Percentiles rank a stretch among this genome's conserved stretches.
phyloP scores from a whole-genome alignment of 2,888 invertebrate species.

The Pecten maximus region DNA sequence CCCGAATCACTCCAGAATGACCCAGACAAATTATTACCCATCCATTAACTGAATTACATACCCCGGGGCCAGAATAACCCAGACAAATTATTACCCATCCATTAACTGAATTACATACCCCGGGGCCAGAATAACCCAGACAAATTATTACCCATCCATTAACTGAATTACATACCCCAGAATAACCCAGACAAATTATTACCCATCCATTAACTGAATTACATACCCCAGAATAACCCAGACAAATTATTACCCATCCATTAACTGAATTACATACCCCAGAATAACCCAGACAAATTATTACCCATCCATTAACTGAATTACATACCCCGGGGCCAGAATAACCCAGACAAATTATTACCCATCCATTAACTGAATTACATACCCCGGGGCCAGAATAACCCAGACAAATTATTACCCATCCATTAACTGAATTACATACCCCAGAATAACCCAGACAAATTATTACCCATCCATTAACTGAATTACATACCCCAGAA shows the following conservation, averaged over 20 bases:
- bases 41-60: not conserved
- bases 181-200: conserved; percentile 1
- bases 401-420: not conserved
- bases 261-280: not conserved
- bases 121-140: not conserved
- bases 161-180: not conserved
- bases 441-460: not conserved
- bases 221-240: not conserved
- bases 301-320: not conserved
- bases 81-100: not conserved
- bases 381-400: not conserved
- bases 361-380: not conserved
- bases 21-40: not conserved
- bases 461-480: not conserved
- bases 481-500: not conserved
- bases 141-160: not conserved
- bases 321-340: not conserved
- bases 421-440: not conserved
- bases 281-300: not conserved
- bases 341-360: conserved; percentile 1
- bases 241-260: not conserved
- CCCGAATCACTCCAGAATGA: not conserved
- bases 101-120: not conserved
- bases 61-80: not conserved
- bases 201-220: not conserved